phyloP scores from a whole-genome alignment of 1,140 invertebrate genomes.

The Brachystomella parvula region DNA sequence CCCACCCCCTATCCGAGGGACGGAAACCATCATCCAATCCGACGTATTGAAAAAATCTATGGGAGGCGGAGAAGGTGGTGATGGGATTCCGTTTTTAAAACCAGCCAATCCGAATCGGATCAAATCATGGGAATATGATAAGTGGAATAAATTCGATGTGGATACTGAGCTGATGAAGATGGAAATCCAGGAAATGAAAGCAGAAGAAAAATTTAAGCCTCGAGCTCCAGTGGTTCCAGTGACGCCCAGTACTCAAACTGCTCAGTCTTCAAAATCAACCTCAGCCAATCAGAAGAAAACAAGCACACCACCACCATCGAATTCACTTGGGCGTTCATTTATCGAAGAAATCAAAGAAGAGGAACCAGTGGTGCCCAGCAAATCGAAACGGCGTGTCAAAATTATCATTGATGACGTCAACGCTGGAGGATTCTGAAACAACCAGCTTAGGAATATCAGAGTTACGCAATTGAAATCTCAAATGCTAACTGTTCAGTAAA shows the following conservation, averaged over 20 bases:
- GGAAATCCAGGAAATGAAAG: slow-evolving; percentile 49
- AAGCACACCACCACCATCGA: no score
- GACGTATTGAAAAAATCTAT: not conserved
- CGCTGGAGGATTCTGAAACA: no score
- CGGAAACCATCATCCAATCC: not conserved
- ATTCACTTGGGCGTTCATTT: not conserved
- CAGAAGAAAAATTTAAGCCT: slow-evolving; percentile 15
- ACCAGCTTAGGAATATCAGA: no score
- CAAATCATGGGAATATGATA: slow-evolving; percentile 51
- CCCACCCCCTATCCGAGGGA: not conserved
- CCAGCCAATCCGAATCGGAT: slow-evolving; percentile 40
- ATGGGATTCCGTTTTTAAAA: slow-evolving; percentile 10
- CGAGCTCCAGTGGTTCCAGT: not conserved
- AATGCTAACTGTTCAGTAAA: no score
- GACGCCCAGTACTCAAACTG: no score
- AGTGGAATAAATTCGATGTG: slow-evolving; percentile 62
- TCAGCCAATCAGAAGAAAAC: no score
- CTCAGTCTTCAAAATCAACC: slow-evolving; percentile 10
- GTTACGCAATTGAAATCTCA: no score
- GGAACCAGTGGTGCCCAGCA: not conserved
- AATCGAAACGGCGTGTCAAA: not conserved
- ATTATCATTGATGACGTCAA: not conserved
- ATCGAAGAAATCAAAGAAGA: not conserved
- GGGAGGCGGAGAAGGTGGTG: not conserved
- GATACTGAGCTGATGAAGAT: slow-evolving; percentile 58